Evolutionary conservation across 2,797 vertebrate genomes (phyloP).

Genomic region (Acridotheres tristis): DNA sequence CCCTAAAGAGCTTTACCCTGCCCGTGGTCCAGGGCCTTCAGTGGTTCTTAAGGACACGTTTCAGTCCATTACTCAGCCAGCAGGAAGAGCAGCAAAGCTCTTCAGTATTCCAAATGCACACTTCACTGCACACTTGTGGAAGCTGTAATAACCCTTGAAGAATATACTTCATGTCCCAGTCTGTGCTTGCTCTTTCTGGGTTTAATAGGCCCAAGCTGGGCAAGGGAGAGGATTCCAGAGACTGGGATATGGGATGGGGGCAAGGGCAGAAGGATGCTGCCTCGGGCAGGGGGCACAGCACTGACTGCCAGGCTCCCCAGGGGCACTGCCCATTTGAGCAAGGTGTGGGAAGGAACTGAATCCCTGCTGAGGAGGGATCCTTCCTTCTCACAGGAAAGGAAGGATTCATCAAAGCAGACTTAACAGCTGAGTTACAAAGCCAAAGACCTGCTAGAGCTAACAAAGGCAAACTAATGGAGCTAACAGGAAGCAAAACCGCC

Average conservation of each 20-base stretch:
- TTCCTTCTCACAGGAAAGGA: background rate
- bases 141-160: background rate
- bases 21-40: background rate
- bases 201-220: background rate
- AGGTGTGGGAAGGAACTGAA: background rate
- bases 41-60: background rate
- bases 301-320: accelerated
- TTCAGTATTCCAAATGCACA: background rate
- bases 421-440: background rate
- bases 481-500: background rate
- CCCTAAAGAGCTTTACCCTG: background rate
- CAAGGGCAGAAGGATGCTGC: background rate
- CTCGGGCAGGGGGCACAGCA: accelerated
- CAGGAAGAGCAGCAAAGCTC: background rate
- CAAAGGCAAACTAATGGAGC: background rate
- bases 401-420: background rate
- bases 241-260: accelerated
- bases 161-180: background rate
- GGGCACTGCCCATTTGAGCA: background rate
- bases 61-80: background rate
- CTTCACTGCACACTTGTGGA: background rate
- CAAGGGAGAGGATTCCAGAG: background rate
- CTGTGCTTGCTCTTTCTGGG: background rate
- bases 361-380: background rate
- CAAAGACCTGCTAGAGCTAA: background rate